Evolutionary conservation across 2,888 invertebrate species (phyloP).

Genomic region (Synanthedon formicaeformis): DNA sequence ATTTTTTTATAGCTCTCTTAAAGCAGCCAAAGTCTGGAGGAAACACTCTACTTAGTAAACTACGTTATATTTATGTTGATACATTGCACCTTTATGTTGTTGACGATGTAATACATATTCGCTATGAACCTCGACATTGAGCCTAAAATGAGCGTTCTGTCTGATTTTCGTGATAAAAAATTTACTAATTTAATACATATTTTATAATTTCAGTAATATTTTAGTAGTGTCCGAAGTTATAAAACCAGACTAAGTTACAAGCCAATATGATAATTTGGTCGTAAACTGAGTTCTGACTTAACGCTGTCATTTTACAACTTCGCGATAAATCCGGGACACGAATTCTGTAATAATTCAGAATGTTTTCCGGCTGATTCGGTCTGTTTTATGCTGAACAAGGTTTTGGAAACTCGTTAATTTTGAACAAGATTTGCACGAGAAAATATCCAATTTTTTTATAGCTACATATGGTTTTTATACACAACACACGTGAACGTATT

Average conservation of each 20-base stretch:
- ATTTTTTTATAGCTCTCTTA: too few species aligned
- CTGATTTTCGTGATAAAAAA: too few species aligned
- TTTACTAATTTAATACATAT: neutral
- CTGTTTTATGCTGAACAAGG: conserved; percentile 6
- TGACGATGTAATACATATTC: too few species aligned
- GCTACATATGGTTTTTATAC: neutral
- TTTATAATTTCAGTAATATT: neutral
- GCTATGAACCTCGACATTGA: too few species aligned
- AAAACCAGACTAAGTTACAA: conserved; percentile 8
- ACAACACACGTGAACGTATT: too few species aligned
- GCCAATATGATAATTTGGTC: conserved; percentile 8
- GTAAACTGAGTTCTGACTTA: conserved; percentile 7
- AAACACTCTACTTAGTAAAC: too few species aligned
- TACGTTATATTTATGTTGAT: too few species aligned
- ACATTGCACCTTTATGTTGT: too few species aligned
- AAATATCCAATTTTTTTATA: neutral
- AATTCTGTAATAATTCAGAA: conserved; percentile 26
- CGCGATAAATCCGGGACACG: conserved; percentile 22
- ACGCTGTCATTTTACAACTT: conserved; percentile 15
- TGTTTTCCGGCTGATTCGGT: conserved; percentile 8
- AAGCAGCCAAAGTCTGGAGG: too few species aligned
- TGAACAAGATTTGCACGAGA: too few species aligned
- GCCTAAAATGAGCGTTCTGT: too few species aligned
- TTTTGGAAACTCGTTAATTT: conserved; percentile 1
- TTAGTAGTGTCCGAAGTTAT: conserved; percentile 2